Evolutionary conservation across 2,888 invertebrate genomes (phyloP).

Genomic region (Calameuta filiformis): DNA sequence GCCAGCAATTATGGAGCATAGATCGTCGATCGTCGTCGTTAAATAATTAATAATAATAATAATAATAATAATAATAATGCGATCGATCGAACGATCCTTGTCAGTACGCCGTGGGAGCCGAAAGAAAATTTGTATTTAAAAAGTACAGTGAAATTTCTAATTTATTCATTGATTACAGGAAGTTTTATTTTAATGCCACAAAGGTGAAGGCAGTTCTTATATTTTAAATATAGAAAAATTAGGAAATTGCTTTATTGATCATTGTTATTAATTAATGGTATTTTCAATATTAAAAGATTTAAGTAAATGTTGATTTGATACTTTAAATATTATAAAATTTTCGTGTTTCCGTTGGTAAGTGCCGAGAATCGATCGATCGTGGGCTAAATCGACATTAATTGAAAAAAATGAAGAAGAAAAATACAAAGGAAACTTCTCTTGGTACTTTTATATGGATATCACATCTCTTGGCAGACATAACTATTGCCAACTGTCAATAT

Average conservation of each 20-base stretch:
- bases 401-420: background rate
- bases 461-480: background rate
- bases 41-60: too few relatives aligned
- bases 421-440: background rate
- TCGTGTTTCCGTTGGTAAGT: background rate
- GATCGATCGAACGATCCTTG: background rate
- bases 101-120: background rate
- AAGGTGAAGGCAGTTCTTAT: background rate
- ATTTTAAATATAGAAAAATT: background rate
- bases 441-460: background rate
- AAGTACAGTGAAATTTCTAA: background rate
- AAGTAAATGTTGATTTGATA: background rate
- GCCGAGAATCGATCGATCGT: background rate
- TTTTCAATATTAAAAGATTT: background rate
- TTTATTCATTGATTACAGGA: background rate
- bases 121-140: background rate
- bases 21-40: background rate
- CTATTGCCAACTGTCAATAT: background rate
- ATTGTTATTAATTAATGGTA: background rate
- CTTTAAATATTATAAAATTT: background rate
- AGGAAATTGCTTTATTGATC: background rate
- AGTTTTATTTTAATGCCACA: background rate
- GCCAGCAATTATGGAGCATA: slow-evolving; percentile 37
- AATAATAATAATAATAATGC: background rate
- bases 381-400: background rate